phyloP scores from a whole-genome alignment of 2,888 invertebrate species.

The Anagyrus pseudococci region DNA sequence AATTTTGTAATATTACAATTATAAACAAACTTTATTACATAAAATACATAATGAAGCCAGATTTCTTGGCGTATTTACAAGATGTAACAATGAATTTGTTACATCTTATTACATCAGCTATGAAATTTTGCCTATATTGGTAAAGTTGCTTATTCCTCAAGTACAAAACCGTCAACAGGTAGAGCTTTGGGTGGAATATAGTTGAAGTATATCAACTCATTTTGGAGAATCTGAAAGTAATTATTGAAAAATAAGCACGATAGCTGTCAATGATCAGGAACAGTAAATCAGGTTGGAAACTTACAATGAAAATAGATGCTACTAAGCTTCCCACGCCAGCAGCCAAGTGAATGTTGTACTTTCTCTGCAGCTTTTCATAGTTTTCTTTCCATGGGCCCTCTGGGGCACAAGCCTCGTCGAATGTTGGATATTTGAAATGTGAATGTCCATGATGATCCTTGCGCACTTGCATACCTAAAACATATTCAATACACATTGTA shows the following conservation, averaged over 20 bases:
- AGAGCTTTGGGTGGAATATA: constrained; percentile 7
- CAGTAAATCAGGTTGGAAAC: neutral
- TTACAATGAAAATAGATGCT: constrained; percentile 5
- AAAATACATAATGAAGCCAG: constrained; percentile 21
- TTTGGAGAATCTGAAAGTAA: constrained; percentile 22
- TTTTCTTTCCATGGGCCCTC: constrained; percentile 26
- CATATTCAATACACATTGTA: neutral
- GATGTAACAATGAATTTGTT: neutral
- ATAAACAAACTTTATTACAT: constrained; percentile 24
- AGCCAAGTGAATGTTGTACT: constrained; percentile 10
- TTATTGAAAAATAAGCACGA: neutral
- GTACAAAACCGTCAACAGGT: neutral
- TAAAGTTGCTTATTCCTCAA: constrained; percentile 17
- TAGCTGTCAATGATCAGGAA: neutral
- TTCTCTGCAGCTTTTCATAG: constrained; percentile 14
- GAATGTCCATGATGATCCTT: constrained; percentile 7
- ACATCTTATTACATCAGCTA: constrained; percentile 15
- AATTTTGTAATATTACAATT: constrained; percentile 15
- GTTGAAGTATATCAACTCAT: constrained; percentile 31
- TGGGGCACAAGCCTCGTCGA: constrained; percentile 28
- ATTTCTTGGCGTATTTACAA: constrained; percentile 15
- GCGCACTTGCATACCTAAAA: constrained; percentile 11
- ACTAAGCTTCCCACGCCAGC: constrained; percentile 7
- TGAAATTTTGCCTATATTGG: constrained; percentile 22
- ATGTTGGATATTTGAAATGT: constrained; percentile 8